These are phyloP conservation scores for Meloe dianella DNA, from an alignment of 2,888 invertebrate species.

Conservation along the genomic window DNA sequence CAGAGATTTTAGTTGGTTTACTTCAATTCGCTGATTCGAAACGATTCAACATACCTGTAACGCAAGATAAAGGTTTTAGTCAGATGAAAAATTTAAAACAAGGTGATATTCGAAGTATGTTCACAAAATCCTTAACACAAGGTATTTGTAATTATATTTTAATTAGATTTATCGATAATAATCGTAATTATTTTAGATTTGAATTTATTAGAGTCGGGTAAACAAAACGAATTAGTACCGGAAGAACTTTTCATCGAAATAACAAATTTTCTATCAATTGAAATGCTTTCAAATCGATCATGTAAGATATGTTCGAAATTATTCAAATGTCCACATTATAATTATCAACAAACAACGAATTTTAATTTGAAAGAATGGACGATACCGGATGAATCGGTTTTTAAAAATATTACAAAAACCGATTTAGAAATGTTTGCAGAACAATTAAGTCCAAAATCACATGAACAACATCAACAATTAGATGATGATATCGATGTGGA, in stretches of 20 bases:
- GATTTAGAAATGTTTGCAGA: constrained; percentile 44
- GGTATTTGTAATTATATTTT: constrained; percentile 9
- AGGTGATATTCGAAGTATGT: constrained; percentile 66
- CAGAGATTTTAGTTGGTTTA: constrained; percentile 59
- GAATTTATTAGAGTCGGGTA: neutral
- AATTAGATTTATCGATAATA: neutral
- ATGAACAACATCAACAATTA: constrained; percentile 7
- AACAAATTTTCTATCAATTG: constrained; percentile 46
- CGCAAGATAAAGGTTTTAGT: constrained; percentile 54
- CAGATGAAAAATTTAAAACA: constrained; percentile 57
- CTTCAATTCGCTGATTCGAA: constrained; percentile 63
- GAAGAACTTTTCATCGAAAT: constrained; percentile 61
- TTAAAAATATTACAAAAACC: constrained; percentile 42
- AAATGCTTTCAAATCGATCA: constrained; percentile 35
- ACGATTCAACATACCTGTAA: constrained; percentile 60
- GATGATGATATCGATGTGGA: neutral
- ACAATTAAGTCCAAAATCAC: constrained; percentile 33
- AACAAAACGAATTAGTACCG: constrained; percentile 44
- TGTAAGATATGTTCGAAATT: constrained; percentile 61
- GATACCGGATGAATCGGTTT: constrained; percentile 40
- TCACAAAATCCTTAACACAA: constrained; percentile 55
- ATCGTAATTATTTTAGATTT: neutral
- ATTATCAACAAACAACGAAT: constrained; percentile 7
- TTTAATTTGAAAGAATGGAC: constrained; percentile 33
- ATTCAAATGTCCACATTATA: constrained; percentile 56